phyloP scores from a whole-genome alignment of 64 coral and sea anemone genomes.

The Orbicella faveolata region DNA sequence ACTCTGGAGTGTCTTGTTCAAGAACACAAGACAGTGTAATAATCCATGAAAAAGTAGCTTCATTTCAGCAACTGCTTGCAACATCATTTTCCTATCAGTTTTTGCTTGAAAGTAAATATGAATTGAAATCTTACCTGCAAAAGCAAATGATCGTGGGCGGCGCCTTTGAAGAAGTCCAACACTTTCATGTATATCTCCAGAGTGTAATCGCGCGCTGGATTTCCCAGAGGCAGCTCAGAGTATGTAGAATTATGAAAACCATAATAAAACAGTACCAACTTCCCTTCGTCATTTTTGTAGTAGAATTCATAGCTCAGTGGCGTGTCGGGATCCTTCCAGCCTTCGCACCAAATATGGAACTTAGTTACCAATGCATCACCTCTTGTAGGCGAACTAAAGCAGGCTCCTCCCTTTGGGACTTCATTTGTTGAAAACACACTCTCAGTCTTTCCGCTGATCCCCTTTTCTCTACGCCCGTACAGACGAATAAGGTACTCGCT shows the following conservation, averaged over 20 bases:
- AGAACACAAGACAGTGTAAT: no score
- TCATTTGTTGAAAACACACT: constrained; percentile 9
- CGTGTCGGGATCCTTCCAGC: constrained; percentile 16
- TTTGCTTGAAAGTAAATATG: background rate
- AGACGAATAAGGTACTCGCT: constrained; percentile 5
- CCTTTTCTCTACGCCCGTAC: background rate
- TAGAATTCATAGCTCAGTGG: constrained; percentile 42
- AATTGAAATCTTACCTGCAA: constrained; percentile 14
- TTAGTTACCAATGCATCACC: constrained; percentile 46
- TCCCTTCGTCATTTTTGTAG: constrained; percentile 33
- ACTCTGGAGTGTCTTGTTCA: no score
- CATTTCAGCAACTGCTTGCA: no score
- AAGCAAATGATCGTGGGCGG: background rate
- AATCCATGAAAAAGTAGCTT: no score
- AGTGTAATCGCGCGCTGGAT: constrained; percentile 20
- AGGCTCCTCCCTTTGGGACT: constrained; percentile 5
- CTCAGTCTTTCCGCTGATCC: constrained; percentile 7
- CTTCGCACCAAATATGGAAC: constrained; percentile 24
- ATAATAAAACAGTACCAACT: constrained; percentile 3
- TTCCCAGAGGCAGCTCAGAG: constrained; percentile 41
- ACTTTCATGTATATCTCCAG: constrained; percentile 19
- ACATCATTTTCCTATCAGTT: no score
- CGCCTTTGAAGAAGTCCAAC: constrained; percentile 28
- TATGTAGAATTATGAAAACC: background rate
- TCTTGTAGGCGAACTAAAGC: background rate